Conservation (phyloP, 2,888 invertebrate genomes). For the Sepioteuthis lessoniana region DNA sequence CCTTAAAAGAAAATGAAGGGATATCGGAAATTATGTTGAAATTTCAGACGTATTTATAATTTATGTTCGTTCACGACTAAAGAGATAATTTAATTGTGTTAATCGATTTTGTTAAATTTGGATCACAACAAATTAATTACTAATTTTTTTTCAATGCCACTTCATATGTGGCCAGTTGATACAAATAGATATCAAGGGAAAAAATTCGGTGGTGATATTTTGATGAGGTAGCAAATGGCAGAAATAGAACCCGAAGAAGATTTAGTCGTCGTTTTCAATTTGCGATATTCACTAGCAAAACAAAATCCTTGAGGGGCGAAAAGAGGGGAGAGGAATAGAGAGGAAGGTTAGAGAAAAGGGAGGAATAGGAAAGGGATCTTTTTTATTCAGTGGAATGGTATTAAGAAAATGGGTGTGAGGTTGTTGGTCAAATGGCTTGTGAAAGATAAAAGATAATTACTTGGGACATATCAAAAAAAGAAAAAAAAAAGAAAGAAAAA, state of each 20-base stretch:
- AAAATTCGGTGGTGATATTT: not conserved
- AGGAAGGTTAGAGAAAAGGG: no score
- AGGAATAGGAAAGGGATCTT: no score
- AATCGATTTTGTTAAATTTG: not conserved
- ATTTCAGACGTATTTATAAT: no score
- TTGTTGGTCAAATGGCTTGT: not conserved
- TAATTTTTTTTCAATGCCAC: not conserved
- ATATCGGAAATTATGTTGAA: no score
- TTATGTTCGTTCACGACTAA: not conserved
- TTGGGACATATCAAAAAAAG: not conserved
- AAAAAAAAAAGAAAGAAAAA: not conserved
- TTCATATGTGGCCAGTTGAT: not conserved
- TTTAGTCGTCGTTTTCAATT: not conserved
- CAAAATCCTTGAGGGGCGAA: not conserved
- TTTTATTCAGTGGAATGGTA: no score
- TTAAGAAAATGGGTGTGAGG: not conserved
- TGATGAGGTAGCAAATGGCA: not conserved
- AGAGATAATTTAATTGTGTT: not conserved
- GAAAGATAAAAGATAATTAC: constrained; percentile 14
- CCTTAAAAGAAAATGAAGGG: no score
- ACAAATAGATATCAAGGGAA: not conserved
- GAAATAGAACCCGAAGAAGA: not conserved
- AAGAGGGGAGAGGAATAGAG: not conserved
- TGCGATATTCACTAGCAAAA: not conserved
- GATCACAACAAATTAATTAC: not conserved